Base-by-base conservation (phyloP, 2,888 invertebrate species). In the Anthophora plumipes region DNA sequence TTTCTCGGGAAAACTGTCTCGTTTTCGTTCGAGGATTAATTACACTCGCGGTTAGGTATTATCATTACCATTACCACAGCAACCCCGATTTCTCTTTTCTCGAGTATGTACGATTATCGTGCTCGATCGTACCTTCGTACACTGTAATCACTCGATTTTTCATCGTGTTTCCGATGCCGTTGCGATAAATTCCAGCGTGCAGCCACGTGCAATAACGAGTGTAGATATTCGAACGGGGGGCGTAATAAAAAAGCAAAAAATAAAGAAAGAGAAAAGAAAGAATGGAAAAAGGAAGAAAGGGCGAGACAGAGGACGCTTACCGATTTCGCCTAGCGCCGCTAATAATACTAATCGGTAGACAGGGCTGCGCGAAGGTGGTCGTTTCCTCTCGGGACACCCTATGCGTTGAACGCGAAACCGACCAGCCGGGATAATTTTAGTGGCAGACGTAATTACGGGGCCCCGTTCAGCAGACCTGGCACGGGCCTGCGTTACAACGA, bases 381-480 rank as follows among this genome's bases (percentile, higher is more conserved):
- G 72, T 71, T 82, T 70, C n/a, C 67, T 57, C 55, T 37, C 59
- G 55, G 61, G 77, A 82, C 87, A 71, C 81, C 74, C 76, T 57
- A 72, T 77, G 77, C 61, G 69, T 59, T 68, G 63, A 57, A 64
- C 67, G 55, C 66, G 80, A 79, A 41, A 68, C 55, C 72, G 67
- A 64, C 63, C 50, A 63, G 17, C 39, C 55, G 43, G 70, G 63
- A 77, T 84, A 80, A 85, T 88, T 84, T 85, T 77, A 77, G 74
- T 50, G 70, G 77, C 66, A 50, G 22, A 70, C 57, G 68, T 87
- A 87, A 87, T 87, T 84, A 86, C 76, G 79, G 82, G 82, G 79
- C 78, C 84, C 80, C 78, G 77, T 81, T 80, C 63, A 55, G n/a
- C 52, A 54, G 68, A 55, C 64, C 69, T 50, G 67, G 67, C 63